These are phyloP conservation scores for Xenops minutus DNA, from an alignment of 2,797 vertebrate species.

Conservation along the genomic window DNA sequence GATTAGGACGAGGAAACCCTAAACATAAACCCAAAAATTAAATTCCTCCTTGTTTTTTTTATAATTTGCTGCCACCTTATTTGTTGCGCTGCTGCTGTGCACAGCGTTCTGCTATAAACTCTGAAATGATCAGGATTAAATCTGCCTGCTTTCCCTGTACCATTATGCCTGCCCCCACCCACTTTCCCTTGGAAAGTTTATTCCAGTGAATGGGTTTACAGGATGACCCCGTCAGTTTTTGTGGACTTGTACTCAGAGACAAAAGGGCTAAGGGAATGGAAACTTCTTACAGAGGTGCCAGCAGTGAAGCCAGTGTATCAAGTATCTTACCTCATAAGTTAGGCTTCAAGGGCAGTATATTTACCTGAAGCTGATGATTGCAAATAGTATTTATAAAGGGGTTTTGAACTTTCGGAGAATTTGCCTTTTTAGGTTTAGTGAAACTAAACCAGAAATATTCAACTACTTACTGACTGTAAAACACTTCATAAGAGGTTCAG, in stretches of 20 bases:
- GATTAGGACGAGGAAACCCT: neutral
- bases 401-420: neutral
- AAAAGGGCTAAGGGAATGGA: neutral
- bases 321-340: neutral
- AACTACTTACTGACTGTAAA: neutral
- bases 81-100: neutral
- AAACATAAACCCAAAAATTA: neutral
- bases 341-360: neutral
- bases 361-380: neutral
- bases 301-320: neutral
- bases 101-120: neutral
- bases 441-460: neutral
- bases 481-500: neutral
- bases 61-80: neutral
- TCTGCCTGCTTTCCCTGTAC: neutral
- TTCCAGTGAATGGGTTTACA: neutral
- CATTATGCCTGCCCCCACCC: neutral
- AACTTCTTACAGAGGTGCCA: neutral
- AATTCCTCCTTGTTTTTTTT: neutral
- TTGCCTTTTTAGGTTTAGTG: neutral
- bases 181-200: neutral
- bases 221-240: fast-evolving
- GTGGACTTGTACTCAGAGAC: neutral
- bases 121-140: neutral
- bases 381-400: neutral